Evolutionary conservation across 2,113 vertebrate species (phyloP), one percentile per base, ranked within the genome.

Genomic region (Ophiodon elongatus): DNA sequence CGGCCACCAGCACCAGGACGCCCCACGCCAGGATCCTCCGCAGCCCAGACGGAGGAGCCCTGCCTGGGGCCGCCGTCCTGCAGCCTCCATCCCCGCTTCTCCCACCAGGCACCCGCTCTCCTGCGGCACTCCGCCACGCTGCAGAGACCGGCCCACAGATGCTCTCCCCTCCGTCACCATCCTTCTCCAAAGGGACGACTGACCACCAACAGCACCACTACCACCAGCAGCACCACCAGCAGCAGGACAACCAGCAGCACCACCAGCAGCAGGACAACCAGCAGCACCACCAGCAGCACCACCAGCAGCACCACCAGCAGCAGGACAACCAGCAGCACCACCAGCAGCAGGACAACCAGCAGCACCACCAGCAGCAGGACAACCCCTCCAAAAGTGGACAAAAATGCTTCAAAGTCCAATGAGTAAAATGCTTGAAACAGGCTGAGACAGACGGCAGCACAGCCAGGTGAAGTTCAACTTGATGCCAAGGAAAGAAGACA

Each of bases 11-110:
- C 93, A 95, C n/a, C 77, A 95, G 79, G 56, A 93, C 81, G 31
- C 88, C 91, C 92, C 93, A 95, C 52, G 8, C 41, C 84, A 94
- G 88, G 91, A 93, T 72, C 88, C 91, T 83, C 84, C 75, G 35
- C 73, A 47, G 67, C 65, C 77, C 64, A 1, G 74, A 17, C 2
- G 3, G 17, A 27, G 92, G 78, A 90, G 85, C 77, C 67, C 43
- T 33, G 15, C 84, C 79, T 80, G 84, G 21, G 89, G 90, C 54
- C 13, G 88, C 76, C 77, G 78, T 45, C 0, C 84, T 39, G 75
- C 84, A 57, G 73, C 73, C 83, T 68, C 45, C 84, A 59, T 76
- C 50, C 64, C 82, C 8, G 77, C 87, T 83, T 80, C 52, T 79
- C 80, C 88, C 71, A 50, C 81, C 74, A 77, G 84, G 85, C 88